These are phyloP conservation scores for Penaeus japonicus DNA, from an alignment of 1,140 invertebrate species.

Conservation along the genomic window DNA sequence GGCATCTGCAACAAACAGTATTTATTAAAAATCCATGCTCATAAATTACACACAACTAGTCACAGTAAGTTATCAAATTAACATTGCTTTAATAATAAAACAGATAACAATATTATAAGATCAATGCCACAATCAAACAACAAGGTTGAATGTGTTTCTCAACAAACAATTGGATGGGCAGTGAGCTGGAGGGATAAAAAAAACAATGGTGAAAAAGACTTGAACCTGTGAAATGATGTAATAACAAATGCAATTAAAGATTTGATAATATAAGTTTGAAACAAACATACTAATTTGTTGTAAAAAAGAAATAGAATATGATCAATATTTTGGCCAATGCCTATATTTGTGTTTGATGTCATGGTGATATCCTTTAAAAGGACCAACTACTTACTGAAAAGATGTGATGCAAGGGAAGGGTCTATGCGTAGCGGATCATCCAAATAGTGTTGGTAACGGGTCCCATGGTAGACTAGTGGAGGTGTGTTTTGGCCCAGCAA, in stretches of 20 bases:
- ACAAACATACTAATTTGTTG: too few species aligned
- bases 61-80: too few species aligned
- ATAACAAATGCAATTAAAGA: too few species aligned
- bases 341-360: neutral
- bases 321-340: neutral
- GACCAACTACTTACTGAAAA: slow-evolving; percentile 80
- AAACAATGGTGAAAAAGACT: too few species aligned
- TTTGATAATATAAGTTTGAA: too few species aligned
- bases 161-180: neutral
- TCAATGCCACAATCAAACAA: neutral
- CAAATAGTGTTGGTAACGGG: slow-evolving; percentile 64
- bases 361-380: neutral
- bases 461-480: slow-evolving; percentile 56
- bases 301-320: neutral
- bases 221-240: too few species aligned
- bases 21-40: neutral
- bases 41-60: too few species aligned
- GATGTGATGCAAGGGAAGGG: slow-evolving; percentile 81
- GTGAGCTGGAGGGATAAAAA: too few species aligned
- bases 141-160: neutral
- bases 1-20: slow-evolving; percentile 44
- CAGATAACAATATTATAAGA: neutral
- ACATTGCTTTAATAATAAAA: neutral
- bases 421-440: slow-evolving; percentile 86
- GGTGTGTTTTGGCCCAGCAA: slow-evolving; percentile 84